Base-by-base conservation (phyloP, 1,140 invertebrate species). In the Zaprionus ornatus region DNA sequence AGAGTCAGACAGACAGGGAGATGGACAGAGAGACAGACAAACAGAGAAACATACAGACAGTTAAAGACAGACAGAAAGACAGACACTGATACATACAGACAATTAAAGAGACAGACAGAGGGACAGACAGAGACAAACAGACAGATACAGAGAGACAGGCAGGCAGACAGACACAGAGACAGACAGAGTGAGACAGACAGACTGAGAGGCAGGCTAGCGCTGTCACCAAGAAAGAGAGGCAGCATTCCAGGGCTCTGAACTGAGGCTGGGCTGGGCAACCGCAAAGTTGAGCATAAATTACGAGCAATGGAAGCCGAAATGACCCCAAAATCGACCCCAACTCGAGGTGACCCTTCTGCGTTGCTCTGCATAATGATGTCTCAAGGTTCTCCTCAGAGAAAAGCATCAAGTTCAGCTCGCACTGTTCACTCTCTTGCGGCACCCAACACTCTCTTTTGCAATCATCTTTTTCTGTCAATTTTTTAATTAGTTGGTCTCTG, bases 271-370 rank as follows among this genome's bases (percentile, higher is more conserved):
- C 54, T 29, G 32, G 54, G 60, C 67, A 65, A 65, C 62, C 74
- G 48, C 74, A 61, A 85, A 85, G 82, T 86, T 74, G 52, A 82
- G 82, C 83, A 87, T 87, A 87, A 87, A 86, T 86, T 86, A 86
- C 71, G 74, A 74, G 79, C 74, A 79, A 77, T 74, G 64, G 37
- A 32, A 56, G 59, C 10, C 23, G 12, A 66, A 57, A 56, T 66
- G 52, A 57, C 45, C 64, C 64, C 6, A 37, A 35, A 61, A 61
- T 52, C 21, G 66, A 50, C 23, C 45, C 50, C n/a, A 42, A 17
- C 23, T 61, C 15, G 56, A 40, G 29, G 21, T 27, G 19, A 54
- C 23, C 45, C 45, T 40, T 40, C 37, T 40, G 37, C 12, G 37
- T 40, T n/a, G 12, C 15, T 40, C 37, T 32, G 29, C 29, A 32